Base-by-base conservation (phyloP, 2,888 invertebrate genomes). In the Ophraella communa region DNA sequence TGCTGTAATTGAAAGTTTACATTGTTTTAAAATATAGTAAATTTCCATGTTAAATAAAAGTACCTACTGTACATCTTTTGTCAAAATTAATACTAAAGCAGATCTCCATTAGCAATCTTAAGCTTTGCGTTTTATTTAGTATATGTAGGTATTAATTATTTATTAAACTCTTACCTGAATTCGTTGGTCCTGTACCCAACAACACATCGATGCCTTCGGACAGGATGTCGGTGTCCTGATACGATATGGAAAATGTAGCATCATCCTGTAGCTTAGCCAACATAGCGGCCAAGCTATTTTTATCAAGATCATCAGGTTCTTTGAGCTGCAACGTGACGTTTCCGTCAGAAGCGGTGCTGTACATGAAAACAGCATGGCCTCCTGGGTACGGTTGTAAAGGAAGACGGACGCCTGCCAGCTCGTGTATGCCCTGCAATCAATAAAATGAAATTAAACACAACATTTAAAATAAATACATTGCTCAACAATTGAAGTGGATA, bases 211-310 rank as follows among this genome's bases (percentile, higher is more conserved):
- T 83, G 35, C 81, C 82, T 67, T 91, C 91, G 52, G 90, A 89
- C 62, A 91, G 84, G 79, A 91, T 87, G 77, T 91, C 91, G 24
- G 90, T 88, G 82, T 91, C 91, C 78, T 90, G 89, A 83, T 91
- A 91, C 71, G 91, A 89, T 77, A 89, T 88, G 73, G 89, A 89
- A 68, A 91, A 86, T 62, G 87, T 86, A 74, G 90, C 86, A 73
- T 90, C 90, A 74, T 88, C 87, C 76, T 85, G 85, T 66, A 87
- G 78, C 66, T 84, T 79, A 27, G 82, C 82, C 73, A 84, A 76
- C 79, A 84, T 83, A 58, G 84, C 83, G 42, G 84, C 84, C 71
- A 83, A 74, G 69, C 83, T 82, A 65, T 78, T 78, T 66, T 80
- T 76, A 74, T 83, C 83, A 72, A 83, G 75, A 72, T 83, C 82